Evolutionary conservation across 1,140 invertebrate genomes (phyloP).

Genomic region (Brachystomella parvula): DNA sequence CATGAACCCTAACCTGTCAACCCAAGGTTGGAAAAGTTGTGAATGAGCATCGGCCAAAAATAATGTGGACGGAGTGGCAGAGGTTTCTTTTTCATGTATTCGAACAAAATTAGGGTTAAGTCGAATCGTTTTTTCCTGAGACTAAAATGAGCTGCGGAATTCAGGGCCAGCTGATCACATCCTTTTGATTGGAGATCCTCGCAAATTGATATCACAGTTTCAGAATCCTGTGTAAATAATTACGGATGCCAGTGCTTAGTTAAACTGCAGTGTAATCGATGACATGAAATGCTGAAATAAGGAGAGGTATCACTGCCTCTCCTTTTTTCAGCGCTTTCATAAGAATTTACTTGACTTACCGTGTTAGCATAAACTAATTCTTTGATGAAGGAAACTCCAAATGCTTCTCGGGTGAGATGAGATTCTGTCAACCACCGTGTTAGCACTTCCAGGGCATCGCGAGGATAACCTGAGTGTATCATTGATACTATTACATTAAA

Average conservation of each 20-base stretch:
- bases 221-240: not conserved
- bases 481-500: slow-evolving; percentile 10
- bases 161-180: slow-evolving; percentile 9
- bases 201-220: not conserved
- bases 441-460: slow-evolving; percentile 10
- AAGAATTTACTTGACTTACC: too few relatives aligned
- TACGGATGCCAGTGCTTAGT: too few relatives aligned
- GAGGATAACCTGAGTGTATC: not conserved
- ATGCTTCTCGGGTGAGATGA: not conserved
- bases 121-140: slow-evolving; percentile 15
- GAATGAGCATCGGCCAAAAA: slow-evolving; percentile 17
- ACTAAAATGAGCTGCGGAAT: slow-evolving; percentile 16
- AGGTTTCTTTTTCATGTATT: slow-evolving; percentile 5
- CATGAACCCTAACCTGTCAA: not conserved
- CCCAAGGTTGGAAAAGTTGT: slow-evolving; percentile 1
- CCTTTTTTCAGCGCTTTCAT: too few relatives aligned
- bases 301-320: too few relatives aligned
- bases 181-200: not conserved
- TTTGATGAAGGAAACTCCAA: slow-evolving; percentile 19
- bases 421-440: not conserved
- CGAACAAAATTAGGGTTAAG: not conserved
- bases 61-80: slow-evolving; percentile 22
- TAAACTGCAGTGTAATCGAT: too few relatives aligned
- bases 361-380: slow-evolving; percentile 9
- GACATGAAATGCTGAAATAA: too few relatives aligned